A percentile compares a stretch with the other conserved stretches of the same genome.
Conservation (phyloP, 2,888 invertebrate genomes). For the Thymelicus lineola region DNA sequence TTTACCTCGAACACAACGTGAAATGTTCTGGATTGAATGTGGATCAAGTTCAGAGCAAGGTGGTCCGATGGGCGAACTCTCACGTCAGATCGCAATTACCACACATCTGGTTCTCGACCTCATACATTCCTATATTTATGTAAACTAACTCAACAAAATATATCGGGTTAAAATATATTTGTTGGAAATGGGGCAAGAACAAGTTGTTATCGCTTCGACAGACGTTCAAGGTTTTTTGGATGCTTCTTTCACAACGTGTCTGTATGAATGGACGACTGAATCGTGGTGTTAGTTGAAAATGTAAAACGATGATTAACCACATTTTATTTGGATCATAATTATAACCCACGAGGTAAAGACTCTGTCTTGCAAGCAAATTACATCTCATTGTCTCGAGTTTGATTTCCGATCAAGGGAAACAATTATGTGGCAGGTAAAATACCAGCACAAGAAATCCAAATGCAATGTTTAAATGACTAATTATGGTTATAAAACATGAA, state of each 20-base stretch:
- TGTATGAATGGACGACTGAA: not conserved
- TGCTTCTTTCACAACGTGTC: slow-evolving; percentile 4
- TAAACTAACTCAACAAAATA: slow-evolving; percentile 10
- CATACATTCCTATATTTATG: slow-evolving; percentile 15
- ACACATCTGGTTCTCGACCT: slow-evolving; percentile 13
- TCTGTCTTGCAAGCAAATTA: too few species aligned
- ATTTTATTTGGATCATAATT: not conserved
- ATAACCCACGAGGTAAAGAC: not conserved
- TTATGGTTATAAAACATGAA: too few species aligned
- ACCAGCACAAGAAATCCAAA: too few species aligned
- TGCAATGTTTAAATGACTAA: too few species aligned
- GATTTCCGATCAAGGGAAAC: too few species aligned
- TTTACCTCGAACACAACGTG: not conserved
- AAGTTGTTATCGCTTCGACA: slow-evolving; percentile 1
- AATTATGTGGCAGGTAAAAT: too few species aligned
- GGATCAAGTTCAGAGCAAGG: slow-evolving; percentile 10
- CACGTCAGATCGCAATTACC: slow-evolving; percentile 7
- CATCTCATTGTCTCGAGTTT: too few species aligned
- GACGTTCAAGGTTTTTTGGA: slow-evolving; percentile 1
- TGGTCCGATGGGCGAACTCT: slow-evolving; percentile 1
- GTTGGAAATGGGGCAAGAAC: slow-evolving; percentile 14
- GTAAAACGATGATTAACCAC: not conserved
- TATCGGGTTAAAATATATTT: slow-evolving; percentile 7
- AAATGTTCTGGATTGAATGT: slow-evolving; percentile 10
- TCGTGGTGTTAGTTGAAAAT: not conserved